Base-by-base conservation (phyloP, 2,113 vertebrate genomes). In the Narcine bancroftii region DNA sequence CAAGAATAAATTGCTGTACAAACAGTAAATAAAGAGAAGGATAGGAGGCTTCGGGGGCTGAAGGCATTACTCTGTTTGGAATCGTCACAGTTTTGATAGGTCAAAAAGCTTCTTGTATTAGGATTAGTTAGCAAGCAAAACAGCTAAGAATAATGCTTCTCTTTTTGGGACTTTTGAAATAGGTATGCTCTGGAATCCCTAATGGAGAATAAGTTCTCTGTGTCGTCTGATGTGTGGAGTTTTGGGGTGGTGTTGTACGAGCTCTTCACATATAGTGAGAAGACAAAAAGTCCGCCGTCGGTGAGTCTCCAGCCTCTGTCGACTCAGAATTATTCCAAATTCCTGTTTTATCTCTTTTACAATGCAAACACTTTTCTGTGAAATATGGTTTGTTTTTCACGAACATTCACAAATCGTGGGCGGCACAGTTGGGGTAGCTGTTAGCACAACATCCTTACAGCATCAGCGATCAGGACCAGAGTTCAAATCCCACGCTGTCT, bases 111-210 rank as follows among this genome's bases (percentile, higher is more conserved):
- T 69, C 5, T 5, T 24, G 21, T 26, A 26, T 26, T 69, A 21
- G 21, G 6, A 24, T 69, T 24, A 26, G 21, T 69, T 24, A 69
- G 66, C 66, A 26, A 72, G 69, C 24, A 83, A 33, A 81, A 87
- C 15, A 7, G 17, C 13, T 87, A 19, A 19, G 50, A 6, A 60
- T 87, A 36, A 89, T 42, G 9, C 56, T 33, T 10, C 7, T 11
- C 15, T 72, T 69, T 39, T 89, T 3, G 56, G 10, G 71, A 42
- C 39, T 24, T 36, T 15, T 89, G 0, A 94, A 96, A 2, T 93
- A 99, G 99, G 99, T 99, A 99, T 29, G 98, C 99, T 85, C 98
- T 98, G 4, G 99, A 99, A 93, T 99, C 98, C n/a, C 95, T 99
- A 94, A 98, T 97, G 9, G 97, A 99, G 94, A 99, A 98, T 94